Base-by-base conservation (phyloP, 1,140 invertebrate species). In the Steinernema khuongi region DNA sequence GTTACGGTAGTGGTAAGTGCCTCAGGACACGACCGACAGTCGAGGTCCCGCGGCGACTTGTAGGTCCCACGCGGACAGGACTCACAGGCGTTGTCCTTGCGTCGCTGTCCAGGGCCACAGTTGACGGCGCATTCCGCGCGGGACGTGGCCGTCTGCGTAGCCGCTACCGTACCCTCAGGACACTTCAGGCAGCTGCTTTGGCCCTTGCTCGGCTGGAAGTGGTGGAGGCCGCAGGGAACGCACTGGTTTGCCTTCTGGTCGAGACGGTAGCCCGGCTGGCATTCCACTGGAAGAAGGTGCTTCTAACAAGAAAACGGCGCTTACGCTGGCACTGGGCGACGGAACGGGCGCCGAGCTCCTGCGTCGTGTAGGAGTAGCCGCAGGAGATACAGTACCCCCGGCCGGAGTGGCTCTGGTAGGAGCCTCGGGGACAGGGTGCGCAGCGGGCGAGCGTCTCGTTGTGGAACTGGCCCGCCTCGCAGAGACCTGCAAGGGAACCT, bases 361-460 rank as follows among this genome's bases (percentile, higher is more conserved):
- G 36, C 19, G 73, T 74, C 30, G 73, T 74, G n/a, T 60, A 60
- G 18, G 68, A 67, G 22, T 74, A 68, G 26, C 71, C 67, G 32
- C 75, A 77, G 0, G 41, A 30, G 19, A 70, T 77, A 36, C 75
- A 77, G 17, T 36, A 31, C 4, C 68, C 36, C 32, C 71, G 60
- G 7, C 75, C 75, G 19, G 67, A 68, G 33, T 69, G 67, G 32
- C 73, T 72, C 29, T 77, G 75, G 33, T 41, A 77, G 31, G 60
- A 30, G 4, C 75, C 72, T 31, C 60, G 29, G 28, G 68, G 41
- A 44, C 75, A 77, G 17, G 31, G 17, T 1, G 31, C 29, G 29
- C 75, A 77, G 18, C 44, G 32, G 31, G 67, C 32, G 4, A 67
- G 31, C 4, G 60, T 28, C 19, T 77, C 75, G 28, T 74, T 67